Percentiles rank a stretch among this genome's conserved stretches.
These are phyloP conservation scores for Chrysochloris asiatica DNA, from an alignment of 2,113 vertebrate species.

Conservation along the genomic window DNA sequence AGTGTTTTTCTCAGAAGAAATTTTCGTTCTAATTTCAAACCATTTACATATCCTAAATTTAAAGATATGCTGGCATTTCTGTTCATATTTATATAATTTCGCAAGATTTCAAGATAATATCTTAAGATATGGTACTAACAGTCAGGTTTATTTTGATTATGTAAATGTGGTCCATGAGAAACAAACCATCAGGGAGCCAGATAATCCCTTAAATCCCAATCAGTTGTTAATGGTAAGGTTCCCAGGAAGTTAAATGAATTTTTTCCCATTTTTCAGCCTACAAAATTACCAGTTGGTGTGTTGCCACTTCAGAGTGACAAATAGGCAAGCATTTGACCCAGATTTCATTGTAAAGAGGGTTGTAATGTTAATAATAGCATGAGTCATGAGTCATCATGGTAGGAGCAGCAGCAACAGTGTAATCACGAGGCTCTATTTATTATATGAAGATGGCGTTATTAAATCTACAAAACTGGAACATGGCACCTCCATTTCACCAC, in stretches of 20 bases:
- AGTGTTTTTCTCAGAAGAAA: not conserved
- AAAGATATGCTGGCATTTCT: slow-evolving; percentile 25
- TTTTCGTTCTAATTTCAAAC: not conserved
- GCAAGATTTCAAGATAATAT: not conserved
- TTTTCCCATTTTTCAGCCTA: slow-evolving; percentile 22
- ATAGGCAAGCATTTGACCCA: not conserved
- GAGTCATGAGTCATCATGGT: slow-evolving; percentile 8
- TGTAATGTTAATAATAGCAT: not conserved
- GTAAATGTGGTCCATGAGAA: not conserved
- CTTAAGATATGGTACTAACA: not conserved
- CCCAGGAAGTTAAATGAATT: slow-evolving; percentile 11
- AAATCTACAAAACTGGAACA: not conserved
- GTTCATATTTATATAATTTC: slow-evolving; percentile 11
- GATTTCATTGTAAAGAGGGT: slow-evolving; percentile 9
- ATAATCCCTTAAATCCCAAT: slow-evolving; percentile 5
- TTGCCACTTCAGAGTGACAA: not conserved
- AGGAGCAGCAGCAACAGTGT: not conserved
- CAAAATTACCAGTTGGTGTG: not conserved
- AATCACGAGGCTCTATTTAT: slow-evolving; percentile 23
- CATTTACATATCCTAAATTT: not conserved
- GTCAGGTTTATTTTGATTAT: slow-evolving; percentile 5
- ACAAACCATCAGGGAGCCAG: not conserved
- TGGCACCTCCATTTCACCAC: not conserved
- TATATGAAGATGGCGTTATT: slow-evolving; percentile 10
- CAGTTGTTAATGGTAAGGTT: not conserved